phyloP scores from a whole-genome alignment of 2,797 vertebrate genomes.

The Danio choprae region DNA sequence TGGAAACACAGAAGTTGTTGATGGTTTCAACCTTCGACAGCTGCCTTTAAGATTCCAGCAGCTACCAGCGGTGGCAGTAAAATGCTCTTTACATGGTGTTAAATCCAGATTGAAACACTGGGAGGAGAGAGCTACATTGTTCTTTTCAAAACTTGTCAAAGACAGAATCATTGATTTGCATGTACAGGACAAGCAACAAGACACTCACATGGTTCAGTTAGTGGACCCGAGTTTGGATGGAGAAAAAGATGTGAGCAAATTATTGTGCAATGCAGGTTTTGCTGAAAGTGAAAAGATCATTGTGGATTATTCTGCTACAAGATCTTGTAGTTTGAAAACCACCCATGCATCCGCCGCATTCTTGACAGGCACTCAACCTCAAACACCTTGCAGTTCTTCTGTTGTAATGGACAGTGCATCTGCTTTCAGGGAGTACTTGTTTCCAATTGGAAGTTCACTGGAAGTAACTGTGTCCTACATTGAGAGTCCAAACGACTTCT shows the following conservation, averaged over 20 bases:
- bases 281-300: conserved; percentile 69
- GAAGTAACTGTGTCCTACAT: conserved; percentile 85
- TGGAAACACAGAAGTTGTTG: conserved; percentile 81
- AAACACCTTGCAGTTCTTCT: conserved; percentile 33
- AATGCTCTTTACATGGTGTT: conserved; percentile 82
- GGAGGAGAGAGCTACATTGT: conserved; percentile 79
- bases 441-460: conserved; percentile 87
- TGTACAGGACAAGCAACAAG: conserved; percentile 72
- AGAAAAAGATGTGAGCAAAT: conserved; percentile 80
- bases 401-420: conserved; percentile 50
- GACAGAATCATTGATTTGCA: conserved; percentile 81
- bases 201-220: conserved; percentile 80
- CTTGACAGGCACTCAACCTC: conserved; percentile 28
- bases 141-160: conserved; percentile 82
- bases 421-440: conserved; percentile 78
- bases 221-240: conserved; percentile 76
- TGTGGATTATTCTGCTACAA: conserved; percentile 37
- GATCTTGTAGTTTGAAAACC: conserved; percentile 13
- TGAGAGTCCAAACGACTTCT: conserved; percentile 89
- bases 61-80: conserved; percentile 83
- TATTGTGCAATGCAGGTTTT: conserved; percentile 77
- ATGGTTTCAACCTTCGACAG: conserved; percentile 71
- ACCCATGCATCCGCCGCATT: neutral
- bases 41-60: conserved; percentile 80
- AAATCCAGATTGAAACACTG: conserved; percentile 77